Conservation (phyloP, 2,113 vertebrate genomes). For the Tetrao urogallus region DNA sequence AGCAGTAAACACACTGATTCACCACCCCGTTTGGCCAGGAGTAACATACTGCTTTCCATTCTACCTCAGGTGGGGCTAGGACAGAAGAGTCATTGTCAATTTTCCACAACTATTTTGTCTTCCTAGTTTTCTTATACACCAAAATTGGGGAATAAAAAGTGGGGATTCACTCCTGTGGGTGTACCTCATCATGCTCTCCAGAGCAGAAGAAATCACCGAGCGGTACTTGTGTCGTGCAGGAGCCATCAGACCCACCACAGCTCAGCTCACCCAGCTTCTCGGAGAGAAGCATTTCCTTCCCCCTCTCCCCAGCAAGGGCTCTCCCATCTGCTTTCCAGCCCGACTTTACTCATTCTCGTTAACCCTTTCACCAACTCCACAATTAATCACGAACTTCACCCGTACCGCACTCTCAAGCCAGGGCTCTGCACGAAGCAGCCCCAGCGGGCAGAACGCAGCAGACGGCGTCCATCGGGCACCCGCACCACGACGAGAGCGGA, state of each 20-base stretch:
- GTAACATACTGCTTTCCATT: not conserved
- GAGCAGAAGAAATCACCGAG: not conserved
- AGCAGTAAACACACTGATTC: not conserved
- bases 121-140: not conserved
- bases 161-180: too few species aligned
- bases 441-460: not conserved
- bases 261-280: not conserved
- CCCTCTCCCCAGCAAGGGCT: not conserved
- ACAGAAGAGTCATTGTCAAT: not conserved
- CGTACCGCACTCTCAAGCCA: not conserved
- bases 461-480: not conserved
- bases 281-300: not conserved
- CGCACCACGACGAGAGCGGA: too few species aligned
- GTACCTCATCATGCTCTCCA: not conserved
- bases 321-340: constrained; percentile 15
- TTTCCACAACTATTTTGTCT: not conserved
- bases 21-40: not conserved
- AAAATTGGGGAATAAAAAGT: not conserved
- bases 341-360: not conserved
- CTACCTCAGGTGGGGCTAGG: not conserved
- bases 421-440: not conserved
- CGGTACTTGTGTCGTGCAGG: not conserved
- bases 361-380: not conserved
- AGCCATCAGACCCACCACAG: not conserved
- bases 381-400: not conserved